Conservation (phyloP, 2,113 vertebrate species). For the Nannospalax galili region DNA sequence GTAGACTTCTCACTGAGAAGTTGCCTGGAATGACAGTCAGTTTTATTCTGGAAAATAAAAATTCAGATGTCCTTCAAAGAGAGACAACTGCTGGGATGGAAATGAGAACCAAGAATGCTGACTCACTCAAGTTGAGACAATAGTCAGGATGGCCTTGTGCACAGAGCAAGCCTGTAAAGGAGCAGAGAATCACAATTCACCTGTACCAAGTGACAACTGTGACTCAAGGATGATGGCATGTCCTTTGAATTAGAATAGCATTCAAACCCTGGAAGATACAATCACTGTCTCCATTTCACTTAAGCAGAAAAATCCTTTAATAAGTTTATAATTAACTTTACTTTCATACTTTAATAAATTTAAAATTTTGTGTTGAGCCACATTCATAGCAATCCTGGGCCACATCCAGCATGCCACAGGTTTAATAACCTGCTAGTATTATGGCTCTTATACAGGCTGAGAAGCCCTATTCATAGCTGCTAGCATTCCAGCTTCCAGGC, state of each 20-base stretch:
- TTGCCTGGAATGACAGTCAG: not conserved
- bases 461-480: too few species aligned
- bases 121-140: not conserved
- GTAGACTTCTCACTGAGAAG: not conserved
- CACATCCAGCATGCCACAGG: too few species aligned
- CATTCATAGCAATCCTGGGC: too few species aligned
- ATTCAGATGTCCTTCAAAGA: slow-evolving; percentile 50
- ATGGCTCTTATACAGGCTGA: too few species aligned
- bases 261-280: not conserved
- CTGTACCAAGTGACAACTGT: not conserved
- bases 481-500: too few species aligned
- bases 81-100: slow-evolving; percentile 4
- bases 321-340: too few species aligned
- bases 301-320: not conserved
- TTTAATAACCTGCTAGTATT: too few species aligned
- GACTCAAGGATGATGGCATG: not conserved
- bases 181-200: not conserved
- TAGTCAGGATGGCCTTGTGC: not conserved
- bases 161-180: not conserved
- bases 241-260: not conserved
- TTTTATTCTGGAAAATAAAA: slow-evolving; percentile 53
- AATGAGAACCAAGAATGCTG: slow-evolving; percentile 7
- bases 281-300: not conserved
- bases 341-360: too few species aligned
- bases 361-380: too few species aligned